These are phyloP conservation scores for Epinephelus awoara DNA, from an alignment of 2,797 vertebrate species.

Conservation along the genomic window DNA sequence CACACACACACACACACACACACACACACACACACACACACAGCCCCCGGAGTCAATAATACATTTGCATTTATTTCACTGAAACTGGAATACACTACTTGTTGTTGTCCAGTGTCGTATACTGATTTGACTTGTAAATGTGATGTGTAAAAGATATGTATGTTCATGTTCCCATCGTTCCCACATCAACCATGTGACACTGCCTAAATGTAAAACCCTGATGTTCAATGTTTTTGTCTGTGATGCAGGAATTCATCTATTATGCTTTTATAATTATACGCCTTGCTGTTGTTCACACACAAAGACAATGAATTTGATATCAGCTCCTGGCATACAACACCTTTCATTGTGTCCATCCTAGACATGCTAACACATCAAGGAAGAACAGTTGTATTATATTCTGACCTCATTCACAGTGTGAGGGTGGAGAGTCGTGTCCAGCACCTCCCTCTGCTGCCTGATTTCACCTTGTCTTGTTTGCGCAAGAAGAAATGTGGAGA, in stretches of 20 bases:
- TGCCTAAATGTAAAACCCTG: background rate
- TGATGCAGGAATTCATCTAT: background rate
- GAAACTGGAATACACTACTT: slow-evolving; percentile 38
- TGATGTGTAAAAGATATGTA: slow-evolving; percentile 38
- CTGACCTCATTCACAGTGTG: slow-evolving; percentile 28
- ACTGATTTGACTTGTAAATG: slow-evolving; percentile 86
- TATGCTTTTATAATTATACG: background rate
- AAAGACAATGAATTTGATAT: slow-evolving; percentile 12
- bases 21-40: background rate
- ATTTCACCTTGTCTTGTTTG: slow-evolving; percentile 29
- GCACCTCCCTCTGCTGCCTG: slow-evolving; percentile 25
- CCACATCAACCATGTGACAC: background rate
- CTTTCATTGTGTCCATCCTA: background rate
- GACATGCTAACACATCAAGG: background rate
- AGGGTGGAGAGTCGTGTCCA: slow-evolving; percentile 8
- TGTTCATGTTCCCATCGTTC: slow-evolving; percentile 25
- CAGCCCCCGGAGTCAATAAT: background rate
- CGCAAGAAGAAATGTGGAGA: slow-evolving; percentile 32
- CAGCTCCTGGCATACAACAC: background rate
- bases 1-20: background rate
- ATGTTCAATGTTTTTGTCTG: background rate
- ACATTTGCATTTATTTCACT: slow-evolving; percentile 81
- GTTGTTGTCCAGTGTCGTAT: slow-evolving; percentile 48
- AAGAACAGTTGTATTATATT: background rate
- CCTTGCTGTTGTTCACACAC: background rate